phyloP scores from a whole-genome alignment of 2,888 invertebrate species.

The Lobophora halterata region DNA sequence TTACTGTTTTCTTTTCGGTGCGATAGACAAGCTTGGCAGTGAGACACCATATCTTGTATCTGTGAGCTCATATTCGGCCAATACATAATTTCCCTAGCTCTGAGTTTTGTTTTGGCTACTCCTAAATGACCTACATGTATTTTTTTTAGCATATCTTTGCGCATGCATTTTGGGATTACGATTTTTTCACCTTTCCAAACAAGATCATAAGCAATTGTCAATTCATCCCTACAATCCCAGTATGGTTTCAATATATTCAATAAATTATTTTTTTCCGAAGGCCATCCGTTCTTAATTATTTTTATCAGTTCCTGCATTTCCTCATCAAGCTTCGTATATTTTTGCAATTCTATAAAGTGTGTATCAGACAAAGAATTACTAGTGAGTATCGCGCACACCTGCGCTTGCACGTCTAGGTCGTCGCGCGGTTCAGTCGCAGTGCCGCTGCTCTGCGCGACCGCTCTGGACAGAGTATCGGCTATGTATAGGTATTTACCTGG shows the following conservation, averaged over 20 bases:
- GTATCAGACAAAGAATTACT: constrained; percentile 16
- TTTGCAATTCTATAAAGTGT: constrained; percentile 22
- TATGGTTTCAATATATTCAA: constrained; percentile 7
- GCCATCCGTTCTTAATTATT: constrained; percentile 3
- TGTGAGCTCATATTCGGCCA: constrained; percentile 28
- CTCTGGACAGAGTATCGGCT: constrained; percentile 28
- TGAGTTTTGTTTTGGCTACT: constrained; percentile 24
- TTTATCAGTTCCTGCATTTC: constrained; percentile 4
- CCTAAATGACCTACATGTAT: constrained; percentile 29
- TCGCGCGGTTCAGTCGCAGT: constrained; percentile 3
- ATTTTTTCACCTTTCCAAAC: constrained; percentile 25
- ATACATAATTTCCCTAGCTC: constrained; percentile 26
- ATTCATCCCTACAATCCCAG: constrained; percentile 16
- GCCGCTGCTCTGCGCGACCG: constrained; percentile 3
- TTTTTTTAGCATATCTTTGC: constrained; percentile 21
- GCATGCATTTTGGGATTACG: constrained; percentile 20
- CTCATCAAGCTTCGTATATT: constrained; percentile 13
- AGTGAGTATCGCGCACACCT: constrained; percentile 12
- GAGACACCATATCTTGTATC: constrained; percentile 19
- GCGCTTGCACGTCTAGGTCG: constrained; percentile 9
- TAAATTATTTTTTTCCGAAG: background rate
- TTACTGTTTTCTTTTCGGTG: constrained; percentile 7
- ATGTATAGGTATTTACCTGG: constrained; percentile 29
- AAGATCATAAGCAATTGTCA: constrained; percentile 17
- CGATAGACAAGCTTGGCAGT: constrained; percentile 27